These are phyloP conservation scores for Cyphomyrus plagiostoma DNA, from an alignment of 2,113 vertebrate species.

Conservation along the genomic window DNA sequence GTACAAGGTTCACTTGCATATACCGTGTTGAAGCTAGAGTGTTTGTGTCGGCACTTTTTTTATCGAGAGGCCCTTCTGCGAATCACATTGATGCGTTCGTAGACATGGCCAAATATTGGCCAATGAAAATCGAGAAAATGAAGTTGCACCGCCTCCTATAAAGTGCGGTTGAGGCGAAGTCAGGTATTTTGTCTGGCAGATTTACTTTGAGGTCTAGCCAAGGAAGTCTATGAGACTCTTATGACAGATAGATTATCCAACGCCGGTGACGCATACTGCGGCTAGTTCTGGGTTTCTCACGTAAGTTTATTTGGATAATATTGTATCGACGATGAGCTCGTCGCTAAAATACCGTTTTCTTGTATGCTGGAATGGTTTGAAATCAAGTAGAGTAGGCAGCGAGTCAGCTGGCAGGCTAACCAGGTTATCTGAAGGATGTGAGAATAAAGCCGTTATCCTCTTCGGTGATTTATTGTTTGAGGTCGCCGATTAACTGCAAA, in stretches of 20 bases:
- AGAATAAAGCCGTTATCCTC: background rate
- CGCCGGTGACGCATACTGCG: background rate
- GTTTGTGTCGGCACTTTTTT: background rate
- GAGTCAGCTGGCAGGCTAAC: background rate
- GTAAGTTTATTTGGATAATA: background rate
- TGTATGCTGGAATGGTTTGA: background rate
- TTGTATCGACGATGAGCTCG: background rate
- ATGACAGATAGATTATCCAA: background rate
- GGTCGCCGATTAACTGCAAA: background rate
- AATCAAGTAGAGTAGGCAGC: background rate
- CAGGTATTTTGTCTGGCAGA: conserved; percentile 18
- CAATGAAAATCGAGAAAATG: background rate
- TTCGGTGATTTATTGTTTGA: background rate
- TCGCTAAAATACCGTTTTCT: background rate
- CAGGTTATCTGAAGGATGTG: background rate
- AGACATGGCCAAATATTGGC: background rate
- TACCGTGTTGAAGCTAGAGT: background rate
- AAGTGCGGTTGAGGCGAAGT: conserved; percentile 9
- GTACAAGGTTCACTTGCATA: background rate
- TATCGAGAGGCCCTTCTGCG: background rate
- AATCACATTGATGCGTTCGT: background rate
- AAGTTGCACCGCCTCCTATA: background rate
- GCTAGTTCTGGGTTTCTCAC: background rate
- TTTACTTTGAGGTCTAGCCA: background rate
- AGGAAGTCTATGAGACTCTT: background rate